Conservation (phyloP, 2,113 vertebrate genomes). For the Todiramphus chloris region DNA sequence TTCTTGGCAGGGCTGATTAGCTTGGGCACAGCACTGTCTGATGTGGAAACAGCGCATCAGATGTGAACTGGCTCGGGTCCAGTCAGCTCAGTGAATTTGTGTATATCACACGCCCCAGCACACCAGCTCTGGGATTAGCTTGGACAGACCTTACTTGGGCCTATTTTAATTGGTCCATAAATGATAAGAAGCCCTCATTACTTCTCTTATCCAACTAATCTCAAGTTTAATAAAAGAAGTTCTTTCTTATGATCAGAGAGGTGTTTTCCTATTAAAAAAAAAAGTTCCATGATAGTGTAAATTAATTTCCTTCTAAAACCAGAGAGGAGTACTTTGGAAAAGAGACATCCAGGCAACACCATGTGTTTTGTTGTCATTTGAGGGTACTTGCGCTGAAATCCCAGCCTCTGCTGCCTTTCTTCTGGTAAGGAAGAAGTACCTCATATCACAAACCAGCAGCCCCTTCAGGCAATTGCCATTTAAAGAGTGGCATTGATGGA, state of each 20-base stretch:
- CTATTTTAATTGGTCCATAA: slow-evolving; percentile 41
- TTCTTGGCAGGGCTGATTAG: background rate
- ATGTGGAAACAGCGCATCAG: slow-evolving; percentile 25
- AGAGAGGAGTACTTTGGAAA: slow-evolving; percentile 5
- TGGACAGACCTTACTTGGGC: background rate
- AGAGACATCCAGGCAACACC: background rate
- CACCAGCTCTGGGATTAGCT: slow-evolving; percentile 3
- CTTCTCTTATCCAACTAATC: background rate
- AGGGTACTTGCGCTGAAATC: background rate
- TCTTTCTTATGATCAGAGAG: background rate
- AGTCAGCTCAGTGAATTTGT: background rate
- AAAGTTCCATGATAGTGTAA: background rate
- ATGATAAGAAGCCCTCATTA: background rate
- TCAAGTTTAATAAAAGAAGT: background rate
- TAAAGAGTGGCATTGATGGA: slow-evolving; percentile 64
- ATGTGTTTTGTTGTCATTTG: background rate
- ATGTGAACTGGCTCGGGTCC: background rate
- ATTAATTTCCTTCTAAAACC: slow-evolving; percentile 28
- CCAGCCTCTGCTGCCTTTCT: slow-evolving; percentile 16
- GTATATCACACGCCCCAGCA: background rate
- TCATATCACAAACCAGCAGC: slow-evolving; percentile 61
- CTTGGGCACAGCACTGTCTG: slow-evolving; percentile 18
- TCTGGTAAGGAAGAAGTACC: slow-evolving; percentile 57
- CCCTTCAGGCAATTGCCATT: slow-evolving; percentile 69
- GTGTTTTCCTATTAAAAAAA: background rate